Evolutionary conservation across 2,797 vertebrate genomes (phyloP).

Genomic region (Lagocephalus sceleratus): DNA sequence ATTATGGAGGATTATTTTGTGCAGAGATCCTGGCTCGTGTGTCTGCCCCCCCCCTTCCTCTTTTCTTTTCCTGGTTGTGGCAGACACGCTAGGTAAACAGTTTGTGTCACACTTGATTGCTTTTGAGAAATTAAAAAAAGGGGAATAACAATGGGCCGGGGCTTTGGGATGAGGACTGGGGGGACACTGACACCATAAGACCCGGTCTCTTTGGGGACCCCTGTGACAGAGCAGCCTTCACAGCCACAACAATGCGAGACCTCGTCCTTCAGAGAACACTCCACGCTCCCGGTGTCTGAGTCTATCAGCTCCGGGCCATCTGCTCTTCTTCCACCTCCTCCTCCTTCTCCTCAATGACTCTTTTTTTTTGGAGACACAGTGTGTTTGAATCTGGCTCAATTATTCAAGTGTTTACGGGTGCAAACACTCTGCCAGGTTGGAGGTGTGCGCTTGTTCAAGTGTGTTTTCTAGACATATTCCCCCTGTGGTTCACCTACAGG

Average conservation of each 20-base stretch:
- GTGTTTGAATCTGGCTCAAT: constrained; percentile 84
- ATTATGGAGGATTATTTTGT: constrained; percentile 82
- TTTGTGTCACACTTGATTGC: constrained; percentile 83
- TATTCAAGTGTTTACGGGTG: constrained; percentile 90
- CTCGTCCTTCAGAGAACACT: constrained; percentile 74
- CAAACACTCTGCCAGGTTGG: constrained; percentile 65
- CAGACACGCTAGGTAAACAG: constrained; percentile 81
- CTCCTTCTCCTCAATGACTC: constrained; percentile 67
- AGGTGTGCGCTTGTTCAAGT: constrained; percentile 41
- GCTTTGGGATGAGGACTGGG: constrained; percentile 56
- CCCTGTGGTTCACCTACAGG: constrained; percentile 39
- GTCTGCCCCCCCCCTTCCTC: constrained; percentile 34
- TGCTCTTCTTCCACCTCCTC: constrained; percentile 71
- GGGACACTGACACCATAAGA: constrained; percentile 77
- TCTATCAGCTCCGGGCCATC: constrained; percentile 97
- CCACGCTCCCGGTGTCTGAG: constrained; percentile 70
- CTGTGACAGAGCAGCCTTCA: constrained; percentile 88
- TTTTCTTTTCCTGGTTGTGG: constrained; percentile 72
- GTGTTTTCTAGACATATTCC: constrained; percentile 43
- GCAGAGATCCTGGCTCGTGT: constrained; percentile 73
- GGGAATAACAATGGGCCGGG: constrained; percentile 72
- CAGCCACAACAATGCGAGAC: constrained; percentile 87
- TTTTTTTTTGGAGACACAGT: constrained; percentile 53
- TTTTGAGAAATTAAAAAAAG: constrained; percentile 81
- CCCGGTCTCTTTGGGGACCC: constrained; percentile 83